Evolutionary conservation across 2,888 invertebrate genomes (phyloP).

Genomic region (Phaedon cochleariae): DNA sequence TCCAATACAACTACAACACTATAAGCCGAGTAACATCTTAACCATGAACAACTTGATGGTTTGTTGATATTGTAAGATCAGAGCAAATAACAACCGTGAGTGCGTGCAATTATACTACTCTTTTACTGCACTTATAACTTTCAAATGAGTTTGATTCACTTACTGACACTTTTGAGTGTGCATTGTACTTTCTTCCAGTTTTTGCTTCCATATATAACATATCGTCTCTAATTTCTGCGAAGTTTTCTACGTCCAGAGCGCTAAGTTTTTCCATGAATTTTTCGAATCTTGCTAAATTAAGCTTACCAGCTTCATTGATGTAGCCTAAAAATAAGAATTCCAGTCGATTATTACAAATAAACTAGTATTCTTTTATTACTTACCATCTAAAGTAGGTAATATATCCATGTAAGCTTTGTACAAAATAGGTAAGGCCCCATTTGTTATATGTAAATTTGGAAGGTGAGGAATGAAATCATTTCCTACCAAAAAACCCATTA

Average conservation of each 20-base stretch:
- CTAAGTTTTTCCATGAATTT: slow-evolving; percentile 81
- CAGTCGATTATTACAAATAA: not conserved
- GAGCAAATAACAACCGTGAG: too few species aligned
- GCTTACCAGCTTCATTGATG: slow-evolving; percentile 87
- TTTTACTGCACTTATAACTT: too few species aligned
- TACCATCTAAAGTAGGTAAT: slow-evolving; percentile 86
- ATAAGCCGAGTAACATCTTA: too few species aligned
- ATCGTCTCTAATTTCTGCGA: slow-evolving; percentile 81
- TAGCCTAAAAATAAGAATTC: slow-evolving; percentile 72
- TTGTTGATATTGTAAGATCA: too few species aligned
- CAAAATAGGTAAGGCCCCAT: slow-evolving; percentile 86
- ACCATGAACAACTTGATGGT: too few species aligned
- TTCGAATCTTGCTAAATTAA: slow-evolving; percentile 87
- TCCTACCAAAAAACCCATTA: slow-evolving; percentile 97
- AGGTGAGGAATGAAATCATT: slow-evolving; percentile 98
- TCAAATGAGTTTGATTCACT: slow-evolving; percentile 14
- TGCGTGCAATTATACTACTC: too few species aligned
- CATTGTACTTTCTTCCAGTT: slow-evolving; percentile 66
- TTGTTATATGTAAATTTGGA: slow-evolving; percentile 92
- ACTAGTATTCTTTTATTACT: slow-evolving; percentile 44
- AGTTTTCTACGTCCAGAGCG: slow-evolving; percentile 77
- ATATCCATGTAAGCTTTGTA: slow-evolving; percentile 89
- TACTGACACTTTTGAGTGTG: slow-evolving; percentile 45
- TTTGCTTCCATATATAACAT: slow-evolving; percentile 85
- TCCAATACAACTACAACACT: too few species aligned